Conservation (phyloP, 2,888 invertebrate genomes). For the Oxyteleia sp. region DNA sequence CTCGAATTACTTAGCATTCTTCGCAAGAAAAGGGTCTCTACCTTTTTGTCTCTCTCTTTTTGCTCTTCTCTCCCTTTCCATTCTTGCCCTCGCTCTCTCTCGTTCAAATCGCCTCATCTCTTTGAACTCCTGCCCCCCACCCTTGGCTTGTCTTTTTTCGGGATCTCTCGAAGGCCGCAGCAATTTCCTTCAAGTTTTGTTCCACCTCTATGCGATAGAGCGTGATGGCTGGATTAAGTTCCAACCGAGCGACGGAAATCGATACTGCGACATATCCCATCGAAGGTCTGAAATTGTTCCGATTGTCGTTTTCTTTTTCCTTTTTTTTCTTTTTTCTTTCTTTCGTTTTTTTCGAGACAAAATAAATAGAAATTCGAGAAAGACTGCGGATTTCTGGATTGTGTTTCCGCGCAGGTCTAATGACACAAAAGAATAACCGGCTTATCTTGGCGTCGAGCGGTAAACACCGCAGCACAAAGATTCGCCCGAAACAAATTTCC, state of each 20-base stretch:
- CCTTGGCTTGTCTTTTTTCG: conserved; percentile 30
- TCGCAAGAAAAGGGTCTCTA: conserved; percentile 32
- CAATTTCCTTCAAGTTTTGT: conserved; percentile 57
- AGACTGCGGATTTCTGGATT: conserved; percentile 11
- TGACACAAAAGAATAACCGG: conserved; percentile 25
- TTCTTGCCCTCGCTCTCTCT: conserved; percentile 8
- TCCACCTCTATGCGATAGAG: conserved; percentile 49
- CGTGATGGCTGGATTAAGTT: conserved; percentile 66
- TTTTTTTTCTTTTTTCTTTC: too few species aligned
- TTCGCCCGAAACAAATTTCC: conserved; percentile 7
- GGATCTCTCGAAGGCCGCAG: conserved; percentile 44
- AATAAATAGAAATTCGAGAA: conserved; percentile 36
- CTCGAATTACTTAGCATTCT: conserved; percentile 63
- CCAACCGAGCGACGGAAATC: conserved; percentile 63
- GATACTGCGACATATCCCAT: conserved; percentile 51
- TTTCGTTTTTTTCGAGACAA: conserved; percentile 7
- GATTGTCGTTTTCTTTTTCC: conserved; percentile 32
- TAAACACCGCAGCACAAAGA: neutral
- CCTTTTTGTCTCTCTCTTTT: conserved; percentile 12
- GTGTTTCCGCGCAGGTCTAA: conserved; percentile 30
- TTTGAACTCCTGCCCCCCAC: too few species aligned
- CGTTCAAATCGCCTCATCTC: conserved; percentile 35
- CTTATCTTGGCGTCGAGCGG: neutral
- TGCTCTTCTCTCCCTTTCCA: neutral
- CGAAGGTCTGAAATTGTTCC: conserved; percentile 33